Conservation (phyloP, 92 coral and sea anemone genomes). For the Palythoa caribaeorum region DNA sequence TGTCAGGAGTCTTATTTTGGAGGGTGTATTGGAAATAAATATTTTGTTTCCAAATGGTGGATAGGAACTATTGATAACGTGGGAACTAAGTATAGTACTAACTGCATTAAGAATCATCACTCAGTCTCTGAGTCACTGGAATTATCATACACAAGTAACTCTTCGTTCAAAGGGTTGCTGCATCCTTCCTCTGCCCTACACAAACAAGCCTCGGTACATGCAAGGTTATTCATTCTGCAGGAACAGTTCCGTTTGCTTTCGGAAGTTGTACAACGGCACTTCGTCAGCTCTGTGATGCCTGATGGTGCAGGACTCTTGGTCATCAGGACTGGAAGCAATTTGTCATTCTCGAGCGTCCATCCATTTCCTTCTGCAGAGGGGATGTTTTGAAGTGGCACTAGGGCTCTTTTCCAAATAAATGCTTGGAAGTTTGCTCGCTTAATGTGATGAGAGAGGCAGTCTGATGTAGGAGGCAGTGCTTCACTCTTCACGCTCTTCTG, state of each 20-base stretch:
- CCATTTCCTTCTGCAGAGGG: constrained; percentile 69
- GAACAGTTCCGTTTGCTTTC: constrained; percentile 61
- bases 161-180: constrained; percentile 46
- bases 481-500: constrained; percentile 59
- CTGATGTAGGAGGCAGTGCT: constrained; percentile 67
- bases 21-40: constrained; percentile 16
- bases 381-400: constrained; percentile 55
- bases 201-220: constrained; percentile 73
- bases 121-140: constrained; percentile 53
- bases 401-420: constrained; percentile 66
- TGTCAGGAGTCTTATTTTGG: constrained; percentile 14
- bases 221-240: constrained; percentile 60
- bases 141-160: constrained; percentile 35
- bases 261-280: constrained; percentile 61
- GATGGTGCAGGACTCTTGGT: constrained; percentile 58
- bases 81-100: constrained; percentile 21
- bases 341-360: constrained; percentile 58
- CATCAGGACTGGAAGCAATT: constrained; percentile 64
- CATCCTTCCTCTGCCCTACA: constrained; percentile 65
- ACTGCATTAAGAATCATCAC: constrained; percentile 35
- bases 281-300: constrained; percentile 61
- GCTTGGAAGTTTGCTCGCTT: constrained; percentile 66
- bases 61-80: constrained; percentile 17
- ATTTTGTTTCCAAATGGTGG: constrained; percentile 23
- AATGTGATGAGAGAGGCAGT: constrained; percentile 54